Evolutionary conservation across 1,140 invertebrate genomes (phyloP), one percentile per base, ranked within the genome.

Genomic region (Drosophila equinoxialis): DNA sequence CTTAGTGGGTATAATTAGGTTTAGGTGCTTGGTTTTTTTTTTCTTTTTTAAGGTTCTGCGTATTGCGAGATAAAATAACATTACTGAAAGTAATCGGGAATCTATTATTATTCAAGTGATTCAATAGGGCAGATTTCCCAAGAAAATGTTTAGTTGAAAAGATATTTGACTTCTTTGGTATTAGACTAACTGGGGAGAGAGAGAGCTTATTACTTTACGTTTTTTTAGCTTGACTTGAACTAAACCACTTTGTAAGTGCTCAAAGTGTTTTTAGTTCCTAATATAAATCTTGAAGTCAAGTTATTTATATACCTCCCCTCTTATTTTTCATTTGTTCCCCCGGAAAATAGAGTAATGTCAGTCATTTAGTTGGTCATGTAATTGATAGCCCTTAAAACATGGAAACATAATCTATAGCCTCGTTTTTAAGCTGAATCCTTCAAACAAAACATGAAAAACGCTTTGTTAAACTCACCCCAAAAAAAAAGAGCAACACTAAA

Each of bases 1-100:
- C 71, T 60, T 63, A 68, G 60, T 63, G 64, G 26, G 42, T 65
- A 62, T 79, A 83, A 83, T 83, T 83, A 83, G 72, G 57, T 65
- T 79, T 81, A 84, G 80, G 80, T 83, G 80, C 68, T 80, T 13
- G 13, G 11, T 4, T 3, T 39, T 70, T 62, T 65, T 65, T 3
- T 39, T 70, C 58, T 65, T 65, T 65, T 65, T 65, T 33, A 35
- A n/a, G 14, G 23, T 30, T 14, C 17, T 51, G 8, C 63, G 26
- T 39, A 48, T 41, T 42, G 57, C 11, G 1, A 8, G 7, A 48
- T 2, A 6, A 10, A 51, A 51, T 51, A 8, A 51, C 17, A 51
- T 51, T 23, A 51, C 17, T 39, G 8, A 23, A 51, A 20, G 8
- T 48, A 48, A 48, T 48, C 14, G 17, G 10, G 10, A 51, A 11